Evolutionary conservation across 2,797 vertebrate species (phyloP).

Genomic region (Labeo calbasu): DNA sequence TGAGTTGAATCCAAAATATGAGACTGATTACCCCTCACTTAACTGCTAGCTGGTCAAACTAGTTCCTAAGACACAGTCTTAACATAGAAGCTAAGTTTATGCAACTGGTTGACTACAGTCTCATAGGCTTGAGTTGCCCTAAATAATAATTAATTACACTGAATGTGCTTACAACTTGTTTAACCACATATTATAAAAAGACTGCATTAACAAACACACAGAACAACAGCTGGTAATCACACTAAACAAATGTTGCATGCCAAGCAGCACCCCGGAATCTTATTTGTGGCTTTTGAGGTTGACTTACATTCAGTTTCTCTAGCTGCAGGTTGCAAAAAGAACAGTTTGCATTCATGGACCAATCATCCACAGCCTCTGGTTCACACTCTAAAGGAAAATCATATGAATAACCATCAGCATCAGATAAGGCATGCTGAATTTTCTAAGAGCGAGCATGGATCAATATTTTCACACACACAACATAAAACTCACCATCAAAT

Average conservation of each 20-base stretch:
- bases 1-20: too few relatives aligned
- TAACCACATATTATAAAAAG: background rate
- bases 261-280: background rate
- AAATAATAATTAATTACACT: background rate
- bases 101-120: background rate
- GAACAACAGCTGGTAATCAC: background rate
- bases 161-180: background rate
- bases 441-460: background rate
- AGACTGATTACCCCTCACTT: too few relatives aligned
- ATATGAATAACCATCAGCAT: background rate
- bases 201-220: background rate
- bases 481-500: slow-evolving; percentile 89
- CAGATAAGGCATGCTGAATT: background rate
- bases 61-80: too few relatives aligned
- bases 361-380: slow-evolving; percentile 94
- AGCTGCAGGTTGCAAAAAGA: slow-evolving; percentile 96
- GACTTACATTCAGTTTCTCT: slow-evolving; percentile 94
- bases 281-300: background rate
- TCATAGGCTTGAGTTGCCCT: background rate
- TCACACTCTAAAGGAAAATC: slow-evolving; percentile 87
- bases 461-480: slow-evolving; percentile 9
- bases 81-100: too few relatives aligned
- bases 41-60: too few relatives aligned
- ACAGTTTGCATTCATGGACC: slow-evolving; percentile 93
- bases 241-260: background rate